Conservation (phyloP, 1,140 invertebrate genomes). For the Nasonia longicornis region DNA sequence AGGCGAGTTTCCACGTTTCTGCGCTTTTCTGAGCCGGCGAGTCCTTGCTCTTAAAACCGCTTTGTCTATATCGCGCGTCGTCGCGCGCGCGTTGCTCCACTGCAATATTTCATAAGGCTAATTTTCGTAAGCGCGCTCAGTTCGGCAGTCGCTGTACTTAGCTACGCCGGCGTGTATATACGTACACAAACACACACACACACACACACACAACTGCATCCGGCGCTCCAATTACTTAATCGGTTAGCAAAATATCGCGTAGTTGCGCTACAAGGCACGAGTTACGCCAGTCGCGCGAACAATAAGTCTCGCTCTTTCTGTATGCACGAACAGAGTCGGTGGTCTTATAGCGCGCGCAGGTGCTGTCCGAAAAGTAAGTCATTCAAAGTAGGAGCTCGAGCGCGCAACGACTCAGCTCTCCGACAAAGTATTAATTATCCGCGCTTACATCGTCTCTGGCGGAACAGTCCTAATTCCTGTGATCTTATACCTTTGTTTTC, state of each 20-base stretch:
- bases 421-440: constrained; percentile 37
- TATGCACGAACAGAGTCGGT: background rate
- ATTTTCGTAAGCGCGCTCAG: constrained; percentile 15
- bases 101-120: constrained; percentile 13
- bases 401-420: background rate
- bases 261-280: background rate
- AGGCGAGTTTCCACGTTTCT: constrained; percentile 15
- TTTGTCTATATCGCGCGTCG: constrained; percentile 16
- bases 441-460: constrained; percentile 21
- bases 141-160: background rate
- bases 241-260: background rate
- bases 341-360: too few relatives aligned
- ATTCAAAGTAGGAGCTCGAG: background rate
- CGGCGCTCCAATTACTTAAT: constrained; percentile 37
- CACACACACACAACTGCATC: background rate
- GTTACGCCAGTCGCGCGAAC: constrained; percentile 1
- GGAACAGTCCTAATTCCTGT: constrained; percentile 29
- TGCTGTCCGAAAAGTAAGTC: background rate
- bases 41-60: constrained; percentile 25
- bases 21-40: background rate
- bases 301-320: constrained; percentile 4
- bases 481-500: constrained; percentile 11
- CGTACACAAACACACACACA: background rate
- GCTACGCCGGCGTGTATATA: background rate
- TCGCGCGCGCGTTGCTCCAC: background rate